phyloP scores from a whole-genome alignment of 2,888 invertebrate species.

The Trissoscelio sp. region DNA sequence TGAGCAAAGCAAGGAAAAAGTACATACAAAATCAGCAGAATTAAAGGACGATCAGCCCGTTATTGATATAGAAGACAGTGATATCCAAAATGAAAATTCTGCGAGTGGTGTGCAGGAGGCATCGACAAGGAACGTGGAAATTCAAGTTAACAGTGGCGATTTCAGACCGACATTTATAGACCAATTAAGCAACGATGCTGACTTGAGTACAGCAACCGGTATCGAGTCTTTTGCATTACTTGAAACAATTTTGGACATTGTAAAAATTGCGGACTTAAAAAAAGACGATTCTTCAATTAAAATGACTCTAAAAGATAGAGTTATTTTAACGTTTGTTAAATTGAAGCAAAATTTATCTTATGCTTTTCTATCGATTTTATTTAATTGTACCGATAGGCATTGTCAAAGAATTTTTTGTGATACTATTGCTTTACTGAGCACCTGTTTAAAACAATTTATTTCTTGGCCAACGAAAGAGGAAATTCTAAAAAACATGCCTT shows the following conservation, averaged over 20 bases:
- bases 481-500: conserved; percentile 68
- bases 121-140: too few species aligned
- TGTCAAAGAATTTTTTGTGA: conserved; percentile 52
- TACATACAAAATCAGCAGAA: too few species aligned
- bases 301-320: conserved; percentile 11
- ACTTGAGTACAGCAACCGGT: conserved; percentile 57
- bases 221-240: conserved; percentile 43
- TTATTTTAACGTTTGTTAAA: conserved; percentile 25
- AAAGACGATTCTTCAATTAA: background rate
- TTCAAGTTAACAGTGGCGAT: too few species aligned
- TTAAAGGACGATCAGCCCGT: too few species aligned
- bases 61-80: too few species aligned
- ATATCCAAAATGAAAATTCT: too few species aligned
- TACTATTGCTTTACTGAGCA: conserved; percentile 48
- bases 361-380: conserved; percentile 45
- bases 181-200: conserved; percentile 9
- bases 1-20: too few species aligned
- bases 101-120: too few species aligned
- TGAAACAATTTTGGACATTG: conserved; percentile 28
- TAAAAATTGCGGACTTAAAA: conserved; percentile 4
- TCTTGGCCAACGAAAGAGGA: conserved; percentile 63
- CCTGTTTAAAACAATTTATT: conserved; percentile 39
- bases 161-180: too few species aligned
- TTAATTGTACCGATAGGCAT: conserved; percentile 29
- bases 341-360: conserved; percentile 44